Evolutionary conservation across 2,113 vertebrate species (phyloP).

Genomic region (pig (Sus scrofa)): DNA sequence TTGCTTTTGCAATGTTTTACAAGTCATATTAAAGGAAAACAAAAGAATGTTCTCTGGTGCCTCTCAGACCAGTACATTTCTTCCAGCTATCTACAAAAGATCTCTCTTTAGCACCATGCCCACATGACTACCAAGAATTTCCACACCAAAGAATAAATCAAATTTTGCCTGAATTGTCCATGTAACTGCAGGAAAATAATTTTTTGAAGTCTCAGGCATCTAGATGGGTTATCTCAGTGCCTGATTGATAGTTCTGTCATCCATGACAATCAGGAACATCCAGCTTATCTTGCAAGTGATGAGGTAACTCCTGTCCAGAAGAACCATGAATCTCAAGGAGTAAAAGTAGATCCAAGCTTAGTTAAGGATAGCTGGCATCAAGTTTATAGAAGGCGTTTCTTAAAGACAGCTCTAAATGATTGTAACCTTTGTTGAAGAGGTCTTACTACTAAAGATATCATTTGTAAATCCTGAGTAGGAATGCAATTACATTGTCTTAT

Average conservation of each 20-base stretch:
- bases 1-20: not conserved
- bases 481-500: constrained; percentile 97
- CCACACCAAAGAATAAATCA: not conserved
- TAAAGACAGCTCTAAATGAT: too few species aligned
- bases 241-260: not conserved
- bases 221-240: not conserved
- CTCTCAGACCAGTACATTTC: not conserved
- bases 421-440: not conserved
- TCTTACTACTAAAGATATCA: not conserved
- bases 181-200: not conserved
- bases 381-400: too few species aligned
- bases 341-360: too few species aligned
- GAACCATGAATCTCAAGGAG: too few species aligned
- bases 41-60: not conserved
- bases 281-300: too few species aligned
- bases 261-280: not conserved
- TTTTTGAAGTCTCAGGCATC: not conserved
- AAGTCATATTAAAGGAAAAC: not conserved
- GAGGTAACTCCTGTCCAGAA: too few species aligned
- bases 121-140: not conserved
- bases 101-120: not conserved
- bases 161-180: not conserved
- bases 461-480: constrained; percentile 90
- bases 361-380: too few species aligned
- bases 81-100: not conserved